Base-by-base conservation (phyloP, 1,140 invertebrate species). In the Berghia stephanieae region DNA sequence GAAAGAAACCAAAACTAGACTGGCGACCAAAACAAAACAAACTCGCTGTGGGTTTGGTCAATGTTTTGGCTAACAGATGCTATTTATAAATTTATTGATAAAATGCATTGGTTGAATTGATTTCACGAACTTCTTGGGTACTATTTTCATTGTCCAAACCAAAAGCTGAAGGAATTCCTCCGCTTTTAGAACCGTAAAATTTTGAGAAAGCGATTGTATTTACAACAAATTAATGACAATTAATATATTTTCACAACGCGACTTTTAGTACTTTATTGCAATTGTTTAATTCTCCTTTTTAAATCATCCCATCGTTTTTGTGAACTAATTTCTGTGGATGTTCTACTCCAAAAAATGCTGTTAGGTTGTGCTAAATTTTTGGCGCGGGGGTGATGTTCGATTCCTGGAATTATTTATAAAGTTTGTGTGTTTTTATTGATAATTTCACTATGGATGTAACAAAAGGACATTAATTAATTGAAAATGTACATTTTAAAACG, bases 341-440 rank as follows among this genome's bases (percentile, higher is more conserved):
- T 74, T 60, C 40, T 52, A 43, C 18, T 21, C 10, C n/a, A n/a
- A 75, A 52, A 66, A 60, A 52, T 79, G 81, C 82, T 78, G 74
- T 79, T 79, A 81, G 81, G 77, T 79, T 81, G 78, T 79, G 71
- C 79, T 84, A 83, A n/a, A 82, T 83, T 83, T 83, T 84, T 84
- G 83, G 83, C 83, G 83, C 83, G 83, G 83, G n/a, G 82, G 83
- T 81, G 81, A 79, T 84, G 81, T 80, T 79, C 78, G 78, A 81
- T 83, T 83, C 77, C 67, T 67, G 63, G 49, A 78, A 77, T 73
- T 78, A 77, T 77, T 78, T 67, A 69, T 71, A 46, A 75, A 69
- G 75, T 75, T 78, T 67, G 77, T 40, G 75, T 78, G 67, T 79
- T 72, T 79, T 46, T 57, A 46, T 60, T 42, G 34, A 43, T 31